Percentiles rank a stretch among this genome's conserved stretches.
phyloP scores from a whole-genome alignment of 1,140 invertebrate species.

The Psilanteris sp. region DNA sequence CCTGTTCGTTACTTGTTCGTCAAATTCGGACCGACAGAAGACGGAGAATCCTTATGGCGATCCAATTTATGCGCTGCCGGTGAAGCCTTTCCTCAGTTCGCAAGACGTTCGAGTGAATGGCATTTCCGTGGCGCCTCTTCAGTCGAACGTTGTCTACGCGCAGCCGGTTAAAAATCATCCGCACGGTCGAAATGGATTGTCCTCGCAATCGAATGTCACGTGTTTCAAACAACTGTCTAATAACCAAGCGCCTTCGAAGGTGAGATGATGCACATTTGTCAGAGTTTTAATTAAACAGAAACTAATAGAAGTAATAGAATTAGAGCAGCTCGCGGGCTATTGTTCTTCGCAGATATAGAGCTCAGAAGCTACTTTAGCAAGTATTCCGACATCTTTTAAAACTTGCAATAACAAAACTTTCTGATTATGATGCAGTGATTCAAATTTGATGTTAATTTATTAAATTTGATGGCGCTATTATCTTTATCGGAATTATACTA shows the following conservation, averaged over 20 bases:
- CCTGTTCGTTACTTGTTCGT: constrained; percentile 52
- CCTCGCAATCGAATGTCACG: constrained; percentile 55
- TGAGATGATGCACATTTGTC: constrained; percentile 17
- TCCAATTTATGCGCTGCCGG: constrained; percentile 76
- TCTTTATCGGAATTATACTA: too few species aligned
- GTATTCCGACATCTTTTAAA: too few species aligned
- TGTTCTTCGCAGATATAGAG: too few species aligned
- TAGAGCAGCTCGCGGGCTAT: background rate
- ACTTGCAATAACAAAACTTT: too few species aligned
- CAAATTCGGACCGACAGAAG: constrained; percentile 60
- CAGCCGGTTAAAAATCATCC: constrained; percentile 55
- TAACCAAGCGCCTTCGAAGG: constrained; percentile 24
- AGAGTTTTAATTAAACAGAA: constrained; percentile 18
- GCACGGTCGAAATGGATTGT: constrained; percentile 41
- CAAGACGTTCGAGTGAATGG: constrained; percentile 75
- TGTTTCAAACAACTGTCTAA: constrained; percentile 42
- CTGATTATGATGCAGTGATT: too few species aligned
- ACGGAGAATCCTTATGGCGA: constrained; percentile 68
- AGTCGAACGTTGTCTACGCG: constrained; percentile 51
- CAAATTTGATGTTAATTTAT: too few species aligned
- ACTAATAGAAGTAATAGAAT: constrained; percentile 17
- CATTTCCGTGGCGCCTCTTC: constrained; percentile 32
- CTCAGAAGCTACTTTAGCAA: too few species aligned
- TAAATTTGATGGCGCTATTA: too few species aligned
- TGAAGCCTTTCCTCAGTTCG: constrained; percentile 78